Evolutionary conservation across 2,888 invertebrate genomes (phyloP).

Genomic region (Folsomia candida): DNA sequence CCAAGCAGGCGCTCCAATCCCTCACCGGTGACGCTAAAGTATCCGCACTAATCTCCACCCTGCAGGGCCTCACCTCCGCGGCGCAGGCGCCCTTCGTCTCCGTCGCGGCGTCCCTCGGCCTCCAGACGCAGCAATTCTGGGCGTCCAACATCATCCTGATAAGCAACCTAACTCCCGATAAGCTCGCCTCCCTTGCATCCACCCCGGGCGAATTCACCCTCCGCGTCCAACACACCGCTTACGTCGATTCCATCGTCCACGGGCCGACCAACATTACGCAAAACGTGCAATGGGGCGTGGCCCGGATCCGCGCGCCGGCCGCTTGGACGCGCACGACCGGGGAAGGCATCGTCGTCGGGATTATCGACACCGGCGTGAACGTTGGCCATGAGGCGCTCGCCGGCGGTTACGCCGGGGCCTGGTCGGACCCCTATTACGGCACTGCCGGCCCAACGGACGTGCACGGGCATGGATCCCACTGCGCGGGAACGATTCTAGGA

Average conservation of each 20-base stretch:
- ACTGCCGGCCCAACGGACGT: too few relatives aligned
- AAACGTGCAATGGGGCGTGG: constrained; percentile 10
- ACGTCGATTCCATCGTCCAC: not conserved
- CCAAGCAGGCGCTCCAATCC: not conserved
- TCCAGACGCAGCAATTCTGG: not conserved
- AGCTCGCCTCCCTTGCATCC: not conserved
- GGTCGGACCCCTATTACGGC: too few relatives aligned
- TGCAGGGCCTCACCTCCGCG: not conserved
- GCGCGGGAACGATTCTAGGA: too few relatives aligned
- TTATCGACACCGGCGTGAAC: too few relatives aligned
- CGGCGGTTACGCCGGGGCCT: too few relatives aligned
- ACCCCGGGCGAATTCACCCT: not conserved
- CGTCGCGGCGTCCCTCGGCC: not conserved
- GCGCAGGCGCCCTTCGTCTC: too few relatives aligned
- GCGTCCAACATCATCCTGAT: not conserved
- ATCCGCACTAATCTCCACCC: not conserved
- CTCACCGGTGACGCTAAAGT: not conserved
- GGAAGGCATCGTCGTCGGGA: too few relatives aligned
- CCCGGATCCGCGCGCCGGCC: not conserved
- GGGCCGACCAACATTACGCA: not conserved
- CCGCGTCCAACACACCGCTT: not conserved
- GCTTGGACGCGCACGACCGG: not conserved
- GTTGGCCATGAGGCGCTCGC: too few relatives aligned
- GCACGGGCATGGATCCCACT: too few relatives aligned
- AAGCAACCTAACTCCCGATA: too few relatives aligned